Conservation (phyloP, 1,140 invertebrate species). For the Heliconius eleuchia region DNA sequence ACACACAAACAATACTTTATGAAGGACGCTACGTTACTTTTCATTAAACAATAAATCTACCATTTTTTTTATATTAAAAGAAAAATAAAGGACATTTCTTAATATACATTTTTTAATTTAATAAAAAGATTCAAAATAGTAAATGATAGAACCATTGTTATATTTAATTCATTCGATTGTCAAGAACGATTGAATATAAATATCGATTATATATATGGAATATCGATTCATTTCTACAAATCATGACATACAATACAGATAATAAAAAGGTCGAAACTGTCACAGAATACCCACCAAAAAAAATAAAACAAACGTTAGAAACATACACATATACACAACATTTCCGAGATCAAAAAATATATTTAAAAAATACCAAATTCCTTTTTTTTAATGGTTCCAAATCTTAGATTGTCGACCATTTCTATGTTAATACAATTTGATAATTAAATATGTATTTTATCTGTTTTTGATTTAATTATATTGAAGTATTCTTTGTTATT, state of each 20-base stretch:
- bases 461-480: not conserved
- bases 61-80: too few species aligned
- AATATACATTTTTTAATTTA: too few species aligned
- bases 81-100: too few species aligned
- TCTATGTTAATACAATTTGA: not conserved
- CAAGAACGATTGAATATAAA: not conserved
- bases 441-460: not conserved
- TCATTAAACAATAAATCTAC: not conserved
- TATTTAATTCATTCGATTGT: not conserved
- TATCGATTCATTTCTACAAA: not conserved
- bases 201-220: not conserved
- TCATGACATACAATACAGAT: not conserved
- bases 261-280: not conserved
- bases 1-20: not conserved
- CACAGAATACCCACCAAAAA: not conserved
- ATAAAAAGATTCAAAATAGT: not conserved
- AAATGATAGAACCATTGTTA: not conserved
- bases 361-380: slow-evolving; percentile 4
- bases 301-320: not conserved
- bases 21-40: slow-evolving; percentile 2
- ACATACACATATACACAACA: not conserved
- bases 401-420: not conserved
- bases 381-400: not conserved
- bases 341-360: not conserved
- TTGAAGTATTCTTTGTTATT: not conserved